Evolutionary conservation across 2,113 vertebrate species (phyloP), one percentile per base, ranked within the genome.

Genomic region (Archilochus colubris): DNA sequence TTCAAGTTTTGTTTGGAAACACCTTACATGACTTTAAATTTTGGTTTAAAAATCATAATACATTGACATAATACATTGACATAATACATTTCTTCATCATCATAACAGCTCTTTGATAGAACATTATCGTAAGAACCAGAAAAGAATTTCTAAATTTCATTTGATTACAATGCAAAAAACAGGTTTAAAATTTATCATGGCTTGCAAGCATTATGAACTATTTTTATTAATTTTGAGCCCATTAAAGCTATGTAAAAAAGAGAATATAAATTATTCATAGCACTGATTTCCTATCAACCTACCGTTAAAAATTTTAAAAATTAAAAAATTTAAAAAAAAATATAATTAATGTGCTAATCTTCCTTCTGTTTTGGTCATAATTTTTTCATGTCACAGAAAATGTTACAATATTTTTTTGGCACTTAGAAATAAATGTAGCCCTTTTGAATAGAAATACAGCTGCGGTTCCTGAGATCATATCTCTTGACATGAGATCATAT

Each of bases 61-160:
- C 0, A 0, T 6, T 19, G 20, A 21, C 46, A 0, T 51, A 44
- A 54, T 62, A 78, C 0, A 0, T 6, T 19, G 20, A 21, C 46
- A 33, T 33, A 33, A 33, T 33, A 33, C 33, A 33, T 33, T 66
- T 78, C 23, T 86, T 86, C 14, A 38, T 6, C n/a, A 54, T 5
- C 31, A 62, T 27, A 73, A 54, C 3, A 54, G 10, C 2, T 63
- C 7, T 67, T 4, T 33, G 31, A 44, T 44, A 77, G 6, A 30
- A 28, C 9, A 43, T 21, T 66, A 36, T 44, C 55, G 8, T 14
- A 91, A 58, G 23, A 74, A 78, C 3, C 3, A 69, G 28, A 77
- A 73, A 8, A 4, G 25, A 43, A 69, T 53, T 73, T 66, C 14
- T 20, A 63, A 68, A 72, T 59, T 66, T 43, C 13, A 7, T 24